A percentile compares a stretch with the other conserved stretches of the same genome.
phyloP scores from a whole-genome alignment of 2,797 vertebrate genomes.

The Serranus cabrilla region DNA sequence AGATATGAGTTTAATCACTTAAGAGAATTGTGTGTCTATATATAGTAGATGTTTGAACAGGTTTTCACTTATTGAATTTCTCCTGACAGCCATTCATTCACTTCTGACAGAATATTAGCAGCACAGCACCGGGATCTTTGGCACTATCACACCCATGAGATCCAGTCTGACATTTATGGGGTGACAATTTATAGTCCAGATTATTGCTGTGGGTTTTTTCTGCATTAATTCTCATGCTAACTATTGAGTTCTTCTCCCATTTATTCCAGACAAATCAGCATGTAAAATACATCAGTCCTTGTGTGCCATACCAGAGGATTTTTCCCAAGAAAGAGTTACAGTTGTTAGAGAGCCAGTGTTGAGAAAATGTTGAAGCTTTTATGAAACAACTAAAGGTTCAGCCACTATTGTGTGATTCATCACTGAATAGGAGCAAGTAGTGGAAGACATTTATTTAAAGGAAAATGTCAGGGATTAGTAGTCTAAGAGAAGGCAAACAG shows the following conservation, averaged over 20 bases:
- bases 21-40: constrained; percentile 34
- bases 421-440: constrained; percentile 6
- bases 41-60: constrained; percentile 39
- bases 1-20: constrained; percentile 50
- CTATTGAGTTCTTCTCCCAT: constrained; percentile 9
- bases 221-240: constrained; percentile 22
- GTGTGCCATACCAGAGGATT: constrained; percentile 6
- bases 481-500: constrained; percentile 17
- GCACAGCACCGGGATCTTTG: constrained; percentile 12
- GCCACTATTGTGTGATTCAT: constrained; percentile 41
- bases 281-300: constrained; percentile 32
- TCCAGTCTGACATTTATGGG: constrained; percentile 49
- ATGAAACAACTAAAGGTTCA: constrained; percentile 28
- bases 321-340: constrained; percentile 20
- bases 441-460: constrained; percentile 39
- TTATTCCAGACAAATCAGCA: constrained; percentile 41
- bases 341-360: neutral
- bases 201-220: constrained; percentile 20
- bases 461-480: constrained; percentile 34
- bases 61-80: constrained; percentile 47
- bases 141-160: constrained; percentile 48
- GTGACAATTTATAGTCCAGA: constrained; percentile 42
- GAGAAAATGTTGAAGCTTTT: constrained; percentile 37
- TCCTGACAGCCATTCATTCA: constrained; percentile 48
- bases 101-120: constrained; percentile 42